Base-by-base conservation (phyloP, 37 sponge, comb jelly and placozoan genomes). In the Beroe ovata region DNA sequence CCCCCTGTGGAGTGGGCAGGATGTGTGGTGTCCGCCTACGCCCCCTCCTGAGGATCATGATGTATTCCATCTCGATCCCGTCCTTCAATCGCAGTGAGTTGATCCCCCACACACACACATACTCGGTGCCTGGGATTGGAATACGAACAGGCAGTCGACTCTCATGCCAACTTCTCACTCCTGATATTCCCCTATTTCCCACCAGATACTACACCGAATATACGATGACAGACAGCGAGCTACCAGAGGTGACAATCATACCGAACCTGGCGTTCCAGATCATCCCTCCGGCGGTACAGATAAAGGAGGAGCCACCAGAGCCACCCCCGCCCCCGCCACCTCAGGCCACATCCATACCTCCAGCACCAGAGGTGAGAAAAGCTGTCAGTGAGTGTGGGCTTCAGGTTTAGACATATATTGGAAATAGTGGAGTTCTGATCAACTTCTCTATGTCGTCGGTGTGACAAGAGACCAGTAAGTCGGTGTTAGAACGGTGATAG, bases 251-350 rank as follows among this genome's bases (percentile, higher is more conserved):
- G 25, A 77, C 84, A 54, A 77, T 77, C 22, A 77, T 77, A 19
- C 84, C 84, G 28, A 77, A 77, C 84, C 47, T 77, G 23, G 38
- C 84, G n/a, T 77, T 77, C 84, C 84, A 77, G 84, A 77, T 77
- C 23, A 77, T 77, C n/a, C 84, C 84, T 36, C 84, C 84, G 18
- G 84, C 84, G 41, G 84, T 77, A 25, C 84, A 77, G 84, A 77
- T 77, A 8, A 77, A 77, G 84, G 84, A 77, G 38, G 84, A 77
- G 84, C 84, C 84, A 3, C 84, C 84, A 25, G 84, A 77, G 32
- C 84, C 84, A 38, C 84, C 84, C 25, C 84, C 84, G 1, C 84
- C 84, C 18, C 84, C 84, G 23, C 84, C 84, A 4, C 84, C 84
- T 39, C 69, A 66, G 34, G 58, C 84, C 11, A 16, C 32, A 21